Conservation (phyloP, 1,140 invertebrate species). For the Hyles euphorbiae region DNA sequence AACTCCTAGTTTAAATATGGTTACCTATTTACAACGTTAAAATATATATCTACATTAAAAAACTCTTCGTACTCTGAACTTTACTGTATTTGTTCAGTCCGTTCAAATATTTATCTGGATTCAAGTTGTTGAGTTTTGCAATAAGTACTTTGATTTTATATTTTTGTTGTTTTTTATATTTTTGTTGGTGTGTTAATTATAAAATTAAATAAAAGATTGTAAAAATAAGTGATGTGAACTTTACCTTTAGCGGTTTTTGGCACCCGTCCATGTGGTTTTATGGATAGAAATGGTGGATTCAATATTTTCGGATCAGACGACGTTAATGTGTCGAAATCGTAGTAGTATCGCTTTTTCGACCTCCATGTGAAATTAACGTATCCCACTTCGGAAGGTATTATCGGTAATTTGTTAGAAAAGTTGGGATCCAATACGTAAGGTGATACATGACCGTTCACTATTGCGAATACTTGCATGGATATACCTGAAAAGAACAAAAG, state of each 20-base stretch:
- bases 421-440: slow-evolving; percentile 92
- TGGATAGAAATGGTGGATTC: slow-evolving; percentile 89
- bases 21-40: not conserved
- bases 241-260: slow-evolving; percentile 89
- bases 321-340: slow-evolving; percentile 90
- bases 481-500: slow-evolving; percentile 77
- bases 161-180: too few species aligned
- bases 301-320: slow-evolving; percentile 90
- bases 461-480: slow-evolving; percentile 92
- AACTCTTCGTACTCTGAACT: too few species aligned
- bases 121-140: too few species aligned
- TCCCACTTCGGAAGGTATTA: slow-evolving; percentile 92
- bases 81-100: too few species aligned
- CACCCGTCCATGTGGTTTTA: slow-evolving; percentile 88
- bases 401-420: slow-evolving; percentile 90
- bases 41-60: too few species aligned
- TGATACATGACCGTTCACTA: slow-evolving; percentile 88
- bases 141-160: too few species aligned
- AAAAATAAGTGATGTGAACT: not conserved
- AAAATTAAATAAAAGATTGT: too few species aligned
- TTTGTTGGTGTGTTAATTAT: too few species aligned
- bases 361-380: slow-evolving; percentile 96
- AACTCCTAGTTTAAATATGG: not conserved
- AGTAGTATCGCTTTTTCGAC: slow-evolving; percentile 90
- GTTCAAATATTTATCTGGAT: too few species aligned